Conservation (phyloP, 2,797 vertebrate species). For the Gadopsis bispinosus region DNA sequence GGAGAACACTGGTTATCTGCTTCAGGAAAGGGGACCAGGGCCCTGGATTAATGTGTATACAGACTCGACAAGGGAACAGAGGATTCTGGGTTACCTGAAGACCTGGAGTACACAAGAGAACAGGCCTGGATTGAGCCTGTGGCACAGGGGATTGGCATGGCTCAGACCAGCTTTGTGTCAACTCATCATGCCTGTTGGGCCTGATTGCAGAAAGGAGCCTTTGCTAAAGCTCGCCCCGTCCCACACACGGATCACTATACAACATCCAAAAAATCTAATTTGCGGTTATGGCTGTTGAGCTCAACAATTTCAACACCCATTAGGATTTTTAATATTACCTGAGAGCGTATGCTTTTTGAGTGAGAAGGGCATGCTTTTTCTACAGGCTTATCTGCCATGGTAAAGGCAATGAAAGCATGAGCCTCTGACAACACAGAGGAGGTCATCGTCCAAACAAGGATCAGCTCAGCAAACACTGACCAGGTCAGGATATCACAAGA, state of each 20-base stretch:
- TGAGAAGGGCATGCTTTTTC: constrained; percentile 80
- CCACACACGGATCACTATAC: constrained; percentile 85
- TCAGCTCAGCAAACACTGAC: constrained; percentile 87
- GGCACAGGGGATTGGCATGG: constrained; percentile 81
- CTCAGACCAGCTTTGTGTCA: constrained; percentile 84
- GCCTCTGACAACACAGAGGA: constrained; percentile 89
- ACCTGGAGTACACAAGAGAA: constrained; percentile 82
- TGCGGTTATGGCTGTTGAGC: constrained; percentile 88
- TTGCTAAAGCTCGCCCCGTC: constrained; percentile 77
- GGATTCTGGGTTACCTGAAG: constrained; percentile 82
- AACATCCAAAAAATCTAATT: constrained; percentile 87
- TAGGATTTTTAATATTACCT: constrained; percentile 82
- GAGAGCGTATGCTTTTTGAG: constrained; percentile 80
- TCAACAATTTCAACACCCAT: constrained; percentile 82
- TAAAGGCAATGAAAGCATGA: constrained; percentile 92
- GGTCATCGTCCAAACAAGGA: constrained; percentile 87
- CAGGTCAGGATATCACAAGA: constrained; percentile 86
- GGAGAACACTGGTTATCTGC: constrained; percentile 67
- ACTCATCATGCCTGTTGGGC: constrained; percentile 91
- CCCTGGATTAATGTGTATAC: constrained; percentile 85
- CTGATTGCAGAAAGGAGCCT: constrained; percentile 85
- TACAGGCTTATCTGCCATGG: constrained; percentile 89
- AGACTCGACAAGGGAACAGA: constrained; percentile 72
- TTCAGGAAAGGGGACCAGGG: constrained; percentile 66
- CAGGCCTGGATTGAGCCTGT: constrained; percentile 82